These are phyloP conservation scores for Eretmochelys imbricata DNA, from an alignment of 2,113 vertebrate genomes.

Conservation along the genomic window DNA sequence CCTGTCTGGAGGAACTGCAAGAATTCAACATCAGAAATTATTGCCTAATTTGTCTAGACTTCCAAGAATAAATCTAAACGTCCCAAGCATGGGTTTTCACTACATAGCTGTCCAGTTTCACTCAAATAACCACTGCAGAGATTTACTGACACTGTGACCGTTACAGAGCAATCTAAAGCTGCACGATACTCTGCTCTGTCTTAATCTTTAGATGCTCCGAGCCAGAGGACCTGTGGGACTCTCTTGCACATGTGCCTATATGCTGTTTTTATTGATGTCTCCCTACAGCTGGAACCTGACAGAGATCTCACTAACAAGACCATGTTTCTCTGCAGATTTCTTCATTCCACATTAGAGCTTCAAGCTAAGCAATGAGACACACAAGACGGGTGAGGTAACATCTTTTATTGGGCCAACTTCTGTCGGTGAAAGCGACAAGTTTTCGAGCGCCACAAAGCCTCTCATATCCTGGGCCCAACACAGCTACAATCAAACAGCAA, in stretches of 20 bases:
- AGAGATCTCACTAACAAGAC: background rate
- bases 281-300: background rate
- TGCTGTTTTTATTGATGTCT: fast-evolving
- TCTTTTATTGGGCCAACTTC: background rate
- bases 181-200: background rate
- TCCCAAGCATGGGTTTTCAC: fast-evolving
- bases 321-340: background rate
- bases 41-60: background rate
- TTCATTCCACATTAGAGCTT: fast-evolving
- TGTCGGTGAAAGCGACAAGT: background rate
- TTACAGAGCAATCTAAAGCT: background rate
- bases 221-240: fast-evolving
- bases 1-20: background rate
- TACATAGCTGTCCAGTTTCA: background rate
- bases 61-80: background rate
- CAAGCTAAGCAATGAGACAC: background rate
- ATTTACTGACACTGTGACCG: background rate
- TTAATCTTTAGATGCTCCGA: background rate
- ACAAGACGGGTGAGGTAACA: background rate
- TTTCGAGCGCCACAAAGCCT: background rate
- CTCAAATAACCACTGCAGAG: background rate
- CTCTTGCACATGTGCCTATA: fast-evolving
- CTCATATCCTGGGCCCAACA: background rate
- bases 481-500: background rate
- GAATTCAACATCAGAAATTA: background rate